A percentile compares a stretch with the other conserved stretches of the same genome.
Conservation (phyloP, 2,888 invertebrate genomes). For the Odontocolon sp. region DNA sequence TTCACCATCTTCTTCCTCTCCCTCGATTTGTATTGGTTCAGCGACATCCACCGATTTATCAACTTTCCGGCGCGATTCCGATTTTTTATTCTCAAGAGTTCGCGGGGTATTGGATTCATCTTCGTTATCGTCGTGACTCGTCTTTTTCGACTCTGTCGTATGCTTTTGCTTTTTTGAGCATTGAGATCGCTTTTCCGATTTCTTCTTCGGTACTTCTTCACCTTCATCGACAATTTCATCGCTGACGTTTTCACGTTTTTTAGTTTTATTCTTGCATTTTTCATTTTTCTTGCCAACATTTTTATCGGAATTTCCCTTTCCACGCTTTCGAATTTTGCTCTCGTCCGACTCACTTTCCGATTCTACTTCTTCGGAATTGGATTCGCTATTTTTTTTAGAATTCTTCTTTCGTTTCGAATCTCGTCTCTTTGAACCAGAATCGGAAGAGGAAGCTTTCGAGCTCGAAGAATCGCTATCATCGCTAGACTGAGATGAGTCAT, state of each 20-base stretch:
- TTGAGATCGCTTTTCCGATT: slow-evolving; percentile 22
- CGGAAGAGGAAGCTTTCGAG: slow-evolving; percentile 5
- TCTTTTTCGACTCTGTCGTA: slow-evolving; percentile 9
- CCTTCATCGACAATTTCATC: background rate
- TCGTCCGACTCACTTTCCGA: slow-evolving; percentile 32
- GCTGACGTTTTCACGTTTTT: background rate
- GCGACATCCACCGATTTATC: slow-evolving; percentile 24
- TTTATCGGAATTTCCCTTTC: slow-evolving; percentile 1
- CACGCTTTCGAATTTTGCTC: background rate
- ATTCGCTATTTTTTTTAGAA: slow-evolving; percentile 16
- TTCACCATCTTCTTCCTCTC: slow-evolving; percentile 7
- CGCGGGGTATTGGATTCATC: background rate
- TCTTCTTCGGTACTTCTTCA: slow-evolving; percentile 33
- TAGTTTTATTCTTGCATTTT: slow-evolving; percentile 58
- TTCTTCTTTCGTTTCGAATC: slow-evolving; percentile 45
- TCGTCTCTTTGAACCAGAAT: slow-evolving; percentile 40
- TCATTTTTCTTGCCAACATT: slow-evolving; percentile 7
- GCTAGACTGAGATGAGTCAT: background rate
- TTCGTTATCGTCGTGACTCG: background rate
- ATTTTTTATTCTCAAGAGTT: slow-evolving; percentile 15
- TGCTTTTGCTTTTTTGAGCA: slow-evolving; percentile 12
- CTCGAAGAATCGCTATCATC: slow-evolving; percentile 8
- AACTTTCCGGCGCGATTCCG: background rate
- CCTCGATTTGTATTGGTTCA: slow-evolving; percentile 1
- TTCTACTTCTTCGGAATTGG: slow-evolving; percentile 43